Percentiles rank a stretch among this genome's conserved stretches.
Conservation (phyloP, 2,113 vertebrate genomes). For the Lanius ludovicianus region DNA sequence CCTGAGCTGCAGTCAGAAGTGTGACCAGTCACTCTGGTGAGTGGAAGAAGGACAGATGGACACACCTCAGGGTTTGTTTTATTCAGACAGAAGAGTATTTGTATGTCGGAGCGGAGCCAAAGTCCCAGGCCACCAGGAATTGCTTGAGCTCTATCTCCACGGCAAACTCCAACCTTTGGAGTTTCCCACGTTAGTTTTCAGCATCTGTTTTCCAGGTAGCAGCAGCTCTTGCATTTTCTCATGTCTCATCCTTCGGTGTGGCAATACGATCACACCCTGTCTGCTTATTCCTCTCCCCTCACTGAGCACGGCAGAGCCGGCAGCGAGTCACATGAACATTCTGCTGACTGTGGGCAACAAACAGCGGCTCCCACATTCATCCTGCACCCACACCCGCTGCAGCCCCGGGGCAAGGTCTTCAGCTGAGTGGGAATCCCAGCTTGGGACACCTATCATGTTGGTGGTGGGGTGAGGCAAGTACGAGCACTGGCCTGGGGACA, state of each 20-base stretch:
- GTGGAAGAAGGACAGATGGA: fast-evolving
- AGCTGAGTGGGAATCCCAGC: background rate
- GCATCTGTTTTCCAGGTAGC: background rate
- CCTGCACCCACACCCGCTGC: background rate
- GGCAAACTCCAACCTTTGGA: background rate
- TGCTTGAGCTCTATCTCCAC: background rate
- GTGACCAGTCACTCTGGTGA: fast-evolving
- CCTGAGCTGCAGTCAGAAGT: background rate
- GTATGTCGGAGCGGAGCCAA: background rate
- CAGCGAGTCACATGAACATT: background rate
- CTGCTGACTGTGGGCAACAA: background rate
- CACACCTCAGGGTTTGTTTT: background rate
- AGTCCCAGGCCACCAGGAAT: background rate
- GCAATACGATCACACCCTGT: slow-evolving; percentile 1
- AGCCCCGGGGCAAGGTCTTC: background rate
- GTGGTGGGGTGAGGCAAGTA: background rate
- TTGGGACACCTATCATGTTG: background rate
- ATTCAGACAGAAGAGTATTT: background rate
- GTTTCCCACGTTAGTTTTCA: slow-evolving; percentile 17
- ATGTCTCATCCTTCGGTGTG: background rate
- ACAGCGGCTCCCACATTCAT: background rate
- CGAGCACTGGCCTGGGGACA: background rate
- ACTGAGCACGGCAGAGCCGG: background rate
- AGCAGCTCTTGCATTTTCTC: background rate
- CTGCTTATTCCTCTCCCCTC: background rate